Conservation (phyloP, 2,888 invertebrate species). For the Polydrusus cervinus region DNA sequence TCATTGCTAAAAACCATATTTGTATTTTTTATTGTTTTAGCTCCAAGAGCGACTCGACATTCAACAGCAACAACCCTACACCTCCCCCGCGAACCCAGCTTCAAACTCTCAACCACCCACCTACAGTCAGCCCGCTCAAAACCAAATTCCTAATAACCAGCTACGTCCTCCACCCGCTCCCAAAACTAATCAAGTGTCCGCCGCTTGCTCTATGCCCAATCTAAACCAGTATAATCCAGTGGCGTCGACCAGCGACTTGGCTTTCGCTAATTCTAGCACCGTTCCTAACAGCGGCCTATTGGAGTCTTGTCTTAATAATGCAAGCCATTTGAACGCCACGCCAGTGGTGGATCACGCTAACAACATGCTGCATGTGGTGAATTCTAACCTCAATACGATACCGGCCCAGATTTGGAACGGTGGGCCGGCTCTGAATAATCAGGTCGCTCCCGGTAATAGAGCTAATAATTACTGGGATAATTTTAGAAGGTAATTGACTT, state of each 20-base stretch:
- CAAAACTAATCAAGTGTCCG: conserved; percentile 61
- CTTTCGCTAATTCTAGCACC: conserved; percentile 40
- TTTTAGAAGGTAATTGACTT: conserved; percentile 84
- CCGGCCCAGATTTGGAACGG: conserved; percentile 66
- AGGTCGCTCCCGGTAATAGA: conserved; percentile 91
- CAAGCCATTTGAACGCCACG: conserved; percentile 51
- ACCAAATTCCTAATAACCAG: conserved; percentile 55
- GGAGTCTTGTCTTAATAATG: conserved; percentile 66
- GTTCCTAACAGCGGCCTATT: conserved; percentile 62
- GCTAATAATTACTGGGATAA: conserved; percentile 97
- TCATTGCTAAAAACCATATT: no score
- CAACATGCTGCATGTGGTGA: conserved; percentile 64
- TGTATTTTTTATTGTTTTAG: conserved; percentile 57
- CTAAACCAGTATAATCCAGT: conserved; percentile 66
- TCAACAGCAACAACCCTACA: conserved; percentile 49
- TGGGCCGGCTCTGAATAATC: conserved; percentile 84
- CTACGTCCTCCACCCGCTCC: conserved; percentile 39
- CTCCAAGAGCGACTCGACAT: conserved; percentile 59
- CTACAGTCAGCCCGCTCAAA: conserved; percentile 22
- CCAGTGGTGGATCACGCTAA: conserved; percentile 61
- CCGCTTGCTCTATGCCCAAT: conserved; percentile 68
- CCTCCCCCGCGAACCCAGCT: conserved; percentile 39
- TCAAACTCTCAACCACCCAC: conserved; percentile 45
- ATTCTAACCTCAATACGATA: conserved; percentile 64
- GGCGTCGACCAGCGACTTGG: conserved; percentile 36